These are phyloP conservation scores for Sminthurinus aureus DNA, from an alignment of 2,888 invertebrate species.

Conservation along the genomic window DNA sequence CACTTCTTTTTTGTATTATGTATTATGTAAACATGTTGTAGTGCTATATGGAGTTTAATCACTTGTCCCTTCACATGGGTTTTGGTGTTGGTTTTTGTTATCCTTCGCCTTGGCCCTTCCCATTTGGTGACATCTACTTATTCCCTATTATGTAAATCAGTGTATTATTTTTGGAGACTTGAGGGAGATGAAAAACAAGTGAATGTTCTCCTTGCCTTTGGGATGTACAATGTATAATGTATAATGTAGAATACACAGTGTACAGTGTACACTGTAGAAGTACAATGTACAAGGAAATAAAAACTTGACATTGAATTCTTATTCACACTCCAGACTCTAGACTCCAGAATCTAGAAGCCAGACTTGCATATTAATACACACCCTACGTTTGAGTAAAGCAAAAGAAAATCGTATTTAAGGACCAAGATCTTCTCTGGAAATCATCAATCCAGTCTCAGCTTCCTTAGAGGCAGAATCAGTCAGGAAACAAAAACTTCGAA, in stretches of 20 bases:
- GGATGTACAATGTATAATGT: neutral
- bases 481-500: too few relatives aligned
- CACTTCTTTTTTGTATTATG: neutral
- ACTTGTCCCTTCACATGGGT: neutral
- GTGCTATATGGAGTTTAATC: neutral
- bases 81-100: slow-evolving; percentile 1
- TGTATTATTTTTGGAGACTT: neutral
- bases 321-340: neutral
- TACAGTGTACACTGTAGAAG: neutral
- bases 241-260: neutral
- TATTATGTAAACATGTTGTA: neutral
- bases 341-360: neutral
- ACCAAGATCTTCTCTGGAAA: neutral
- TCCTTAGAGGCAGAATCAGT: neutral
- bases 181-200: neutral
- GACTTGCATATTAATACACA: neutral
- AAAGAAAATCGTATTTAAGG: neutral
- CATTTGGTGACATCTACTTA: neutral
- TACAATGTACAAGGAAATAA: neutral
- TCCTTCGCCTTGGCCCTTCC: slow-evolving; percentile 17
- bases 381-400: neutral
- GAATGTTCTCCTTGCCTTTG: neutral
- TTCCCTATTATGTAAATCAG: too few relatives aligned
- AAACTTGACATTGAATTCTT: neutral
- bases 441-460: neutral